Evolutionary conservation across 2,797 vertebrate species (phyloP).

Genomic region (Sebastes ruberrimus): DNA sequence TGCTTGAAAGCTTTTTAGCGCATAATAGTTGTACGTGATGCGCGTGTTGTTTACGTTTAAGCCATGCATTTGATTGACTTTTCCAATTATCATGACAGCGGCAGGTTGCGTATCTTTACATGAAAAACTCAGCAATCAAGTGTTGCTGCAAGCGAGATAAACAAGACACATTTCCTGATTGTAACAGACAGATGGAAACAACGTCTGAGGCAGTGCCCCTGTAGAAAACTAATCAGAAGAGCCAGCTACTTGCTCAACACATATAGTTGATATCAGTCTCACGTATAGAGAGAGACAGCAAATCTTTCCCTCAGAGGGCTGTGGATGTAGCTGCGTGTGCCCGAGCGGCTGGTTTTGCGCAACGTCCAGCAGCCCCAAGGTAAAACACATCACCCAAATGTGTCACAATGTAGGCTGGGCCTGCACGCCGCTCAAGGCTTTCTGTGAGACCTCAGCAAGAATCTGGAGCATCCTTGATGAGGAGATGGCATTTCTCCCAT

Average conservation of each 20-base stretch:
- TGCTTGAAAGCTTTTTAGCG: background rate
- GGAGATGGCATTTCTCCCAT: constrained; percentile 55
- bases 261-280: constrained; percentile 27
- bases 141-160: constrained; percentile 35
- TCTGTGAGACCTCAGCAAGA: constrained; percentile 60
- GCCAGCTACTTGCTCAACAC: constrained; percentile 44
- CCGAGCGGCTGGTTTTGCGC: constrained; percentile 36
- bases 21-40: background rate
- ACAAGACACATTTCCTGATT: constrained; percentile 45
- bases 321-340: constrained; percentile 31
- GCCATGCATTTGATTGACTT: constrained; percentile 1
- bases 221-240: constrained; percentile 34
- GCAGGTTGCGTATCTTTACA: constrained; percentile 19
- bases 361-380: constrained; percentile 60
- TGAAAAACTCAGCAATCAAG: constrained; percentile 28
- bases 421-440: constrained; percentile 50
- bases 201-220: constrained; percentile 24
- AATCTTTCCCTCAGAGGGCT: constrained; percentile 21
- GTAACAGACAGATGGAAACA: constrained; percentile 38
- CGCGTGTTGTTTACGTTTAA: constrained; percentile 19
- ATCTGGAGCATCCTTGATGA: constrained; percentile 64
- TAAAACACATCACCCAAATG: constrained; percentile 71
- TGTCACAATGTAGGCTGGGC: constrained; percentile 56
- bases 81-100: constrained; percentile 28
- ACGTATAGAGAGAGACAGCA: constrained; percentile 27